Evolutionary conservation across 1,140 invertebrate genomes (phyloP).

Genomic region (Rhyacophila brunnea): DNA sequence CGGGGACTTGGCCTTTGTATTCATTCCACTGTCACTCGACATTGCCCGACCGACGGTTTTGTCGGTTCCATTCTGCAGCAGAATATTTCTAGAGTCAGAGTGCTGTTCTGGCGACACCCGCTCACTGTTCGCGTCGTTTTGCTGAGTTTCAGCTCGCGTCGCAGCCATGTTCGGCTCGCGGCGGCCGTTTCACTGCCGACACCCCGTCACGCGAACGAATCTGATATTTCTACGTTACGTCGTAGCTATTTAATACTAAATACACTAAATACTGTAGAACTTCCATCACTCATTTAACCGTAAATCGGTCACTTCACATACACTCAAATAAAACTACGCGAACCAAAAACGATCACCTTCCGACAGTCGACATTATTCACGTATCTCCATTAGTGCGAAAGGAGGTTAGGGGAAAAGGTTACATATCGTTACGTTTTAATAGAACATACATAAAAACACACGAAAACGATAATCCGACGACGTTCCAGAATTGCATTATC

Average conservation of each 20-base stretch:
- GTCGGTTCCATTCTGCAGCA: constrained; percentile 59
- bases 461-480: constrained; percentile 10
- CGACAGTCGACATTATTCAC: constrained; percentile 62
- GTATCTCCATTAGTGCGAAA: constrained; percentile 67
- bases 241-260: constrained; percentile 40
- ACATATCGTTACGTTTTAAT: constrained; percentile 56
- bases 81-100: constrained; percentile 60
- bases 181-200: constrained; percentile 47
- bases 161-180: constrained; percentile 63
- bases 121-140: constrained; percentile 61
- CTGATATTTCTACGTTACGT: constrained; percentile 50
- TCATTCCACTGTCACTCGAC: constrained; percentile 50
- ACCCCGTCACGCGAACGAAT: constrained; percentile 35
- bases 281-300: constrained; percentile 55
- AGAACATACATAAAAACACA: constrained; percentile 40
- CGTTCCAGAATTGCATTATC: constrained; percentile 17
- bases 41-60: constrained; percentile 49
- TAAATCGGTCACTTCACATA: constrained; percentile 54
- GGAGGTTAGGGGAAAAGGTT: constrained; percentile 67
- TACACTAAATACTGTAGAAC: constrained; percentile 44
- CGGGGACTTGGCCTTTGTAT: constrained; percentile 54
- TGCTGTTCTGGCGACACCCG: constrained; percentile 60
- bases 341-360: constrained; percentile 61
- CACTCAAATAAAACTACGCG: constrained; percentile 46
- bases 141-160: constrained; percentile 63